These are phyloP conservation scores for Cyclophora punctaria DNA, from an alignment of 2,888 invertebrate species.

Conservation along the genomic window DNA sequence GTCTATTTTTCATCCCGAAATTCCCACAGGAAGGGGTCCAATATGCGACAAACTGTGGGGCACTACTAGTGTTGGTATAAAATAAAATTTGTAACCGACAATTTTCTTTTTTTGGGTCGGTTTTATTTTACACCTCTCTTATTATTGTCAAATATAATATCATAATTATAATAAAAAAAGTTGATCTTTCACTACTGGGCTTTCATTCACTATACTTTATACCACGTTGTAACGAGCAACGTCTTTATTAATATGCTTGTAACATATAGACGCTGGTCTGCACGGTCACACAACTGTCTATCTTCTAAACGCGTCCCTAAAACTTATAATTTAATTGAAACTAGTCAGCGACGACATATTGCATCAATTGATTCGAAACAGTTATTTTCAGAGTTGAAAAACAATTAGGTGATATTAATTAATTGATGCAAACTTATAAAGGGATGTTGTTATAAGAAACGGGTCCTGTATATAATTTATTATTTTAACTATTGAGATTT, in stretches of 20 bases:
- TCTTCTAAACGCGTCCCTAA: constrained; percentile 25
- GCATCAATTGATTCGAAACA: constrained; percentile 18
- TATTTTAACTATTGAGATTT: too few relatives aligned
- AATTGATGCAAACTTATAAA: too few relatives aligned
- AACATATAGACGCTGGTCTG: constrained; percentile 30
- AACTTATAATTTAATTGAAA: constrained; percentile 65
- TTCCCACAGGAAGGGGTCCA: too few relatives aligned
- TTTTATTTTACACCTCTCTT: background rate
- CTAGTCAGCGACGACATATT: constrained; percentile 45
- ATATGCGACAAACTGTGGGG: too few relatives aligned
- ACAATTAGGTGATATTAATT: too few relatives aligned
- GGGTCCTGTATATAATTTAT: too few relatives aligned
- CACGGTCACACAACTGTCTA: background rate
- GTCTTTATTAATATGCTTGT: background rate
- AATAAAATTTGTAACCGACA: background rate
- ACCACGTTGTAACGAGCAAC: too few relatives aligned
- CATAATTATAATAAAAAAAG: background rate
- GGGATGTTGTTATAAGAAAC: too few relatives aligned
- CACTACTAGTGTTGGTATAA: too few relatives aligned
- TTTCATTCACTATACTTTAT: background rate
- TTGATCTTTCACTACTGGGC: background rate
- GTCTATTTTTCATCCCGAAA: too few relatives aligned
- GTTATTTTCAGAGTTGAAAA: too few relatives aligned
- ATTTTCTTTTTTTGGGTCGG: background rate
- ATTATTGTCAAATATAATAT: background rate